phyloP scores from a whole-genome alignment of 2,888 invertebrate genomes.

The Nomada fucata region DNA sequence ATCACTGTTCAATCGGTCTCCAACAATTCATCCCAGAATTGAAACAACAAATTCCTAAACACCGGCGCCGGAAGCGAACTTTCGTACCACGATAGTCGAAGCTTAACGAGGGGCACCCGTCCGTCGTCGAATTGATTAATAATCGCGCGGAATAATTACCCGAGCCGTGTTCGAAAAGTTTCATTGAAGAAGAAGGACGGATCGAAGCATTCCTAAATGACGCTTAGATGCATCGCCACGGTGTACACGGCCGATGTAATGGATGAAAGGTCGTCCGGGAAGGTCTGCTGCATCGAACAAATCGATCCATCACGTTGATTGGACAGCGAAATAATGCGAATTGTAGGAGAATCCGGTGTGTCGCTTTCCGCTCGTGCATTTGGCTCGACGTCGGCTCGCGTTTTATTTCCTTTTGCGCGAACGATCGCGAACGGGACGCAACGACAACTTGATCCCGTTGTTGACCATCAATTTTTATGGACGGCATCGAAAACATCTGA shows the following conservation, averaged over 20 bases:
- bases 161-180: constrained; percentile 10
- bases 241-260: constrained; percentile 42
- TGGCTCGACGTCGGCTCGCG: constrained; percentile 21
- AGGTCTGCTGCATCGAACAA: constrained; percentile 38
- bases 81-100: neutral
- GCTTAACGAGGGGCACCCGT: neutral
- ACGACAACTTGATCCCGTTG: neutral
- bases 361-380: constrained; percentile 21
- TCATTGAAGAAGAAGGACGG: constrained; percentile 33
- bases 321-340: constrained; percentile 46
- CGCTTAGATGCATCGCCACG: constrained; percentile 34
- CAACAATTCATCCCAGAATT: neutral
- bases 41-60: neutral
- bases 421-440: neutral
- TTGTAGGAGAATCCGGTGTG: constrained; percentile 37
- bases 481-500: neutral
- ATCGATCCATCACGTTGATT: constrained; percentile 66
- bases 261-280: constrained; percentile 53
- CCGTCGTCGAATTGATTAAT: neutral
- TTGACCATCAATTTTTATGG: neutral
- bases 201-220: constrained; percentile 46
- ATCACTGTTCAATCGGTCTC: too few relatives aligned
- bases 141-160: constrained; percentile 32
- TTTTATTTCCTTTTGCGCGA: constrained; percentile 17
- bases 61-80: neutral